phyloP scores from a whole-genome alignment of 2,888 invertebrate genomes.

The Isoperla grammatica region DNA sequence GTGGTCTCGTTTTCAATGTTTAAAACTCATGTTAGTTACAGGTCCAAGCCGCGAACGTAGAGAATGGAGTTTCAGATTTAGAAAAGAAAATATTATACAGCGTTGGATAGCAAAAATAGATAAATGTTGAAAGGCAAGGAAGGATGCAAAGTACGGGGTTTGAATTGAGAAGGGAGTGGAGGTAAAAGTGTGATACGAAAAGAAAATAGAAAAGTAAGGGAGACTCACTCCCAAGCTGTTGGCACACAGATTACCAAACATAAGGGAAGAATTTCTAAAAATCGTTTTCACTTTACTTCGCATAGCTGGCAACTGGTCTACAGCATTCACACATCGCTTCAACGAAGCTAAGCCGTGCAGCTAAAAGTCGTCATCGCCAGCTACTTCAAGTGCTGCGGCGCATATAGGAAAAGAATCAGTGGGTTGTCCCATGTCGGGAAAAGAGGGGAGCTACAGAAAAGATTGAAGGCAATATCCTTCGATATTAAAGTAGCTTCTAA shows the following conservation, averaged over 20 bases:
- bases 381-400: no score
- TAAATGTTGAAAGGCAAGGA: constrained; percentile 8
- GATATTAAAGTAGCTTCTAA: constrained; percentile 16
- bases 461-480: constrained; percentile 19
- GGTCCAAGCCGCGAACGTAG: no score
- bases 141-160: constrained; percentile 12
- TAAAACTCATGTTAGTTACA: no score
- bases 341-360: no score
- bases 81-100: no score
- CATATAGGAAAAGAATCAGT: constrained; percentile 5
- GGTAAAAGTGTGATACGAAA: constrained; percentile 15
- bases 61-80: no score
- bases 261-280: constrained; percentile 16
- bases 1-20: no score
- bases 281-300: constrained; percentile 6
- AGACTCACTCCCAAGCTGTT: neutral
- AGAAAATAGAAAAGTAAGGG: constrained; percentile 16
- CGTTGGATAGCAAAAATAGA: constrained; percentile 8
- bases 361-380: no score
- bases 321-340: constrained; percentile 1
- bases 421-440: neutral
- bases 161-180: constrained; percentile 15
- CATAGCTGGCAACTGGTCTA: neutral
- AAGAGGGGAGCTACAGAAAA: neutral
- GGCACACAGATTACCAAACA: constrained; percentile 18